These are phyloP conservation scores for Ectemnius cavifrons DNA, from an alignment of 2,888 invertebrate species.

Conservation along the genomic window DNA sequence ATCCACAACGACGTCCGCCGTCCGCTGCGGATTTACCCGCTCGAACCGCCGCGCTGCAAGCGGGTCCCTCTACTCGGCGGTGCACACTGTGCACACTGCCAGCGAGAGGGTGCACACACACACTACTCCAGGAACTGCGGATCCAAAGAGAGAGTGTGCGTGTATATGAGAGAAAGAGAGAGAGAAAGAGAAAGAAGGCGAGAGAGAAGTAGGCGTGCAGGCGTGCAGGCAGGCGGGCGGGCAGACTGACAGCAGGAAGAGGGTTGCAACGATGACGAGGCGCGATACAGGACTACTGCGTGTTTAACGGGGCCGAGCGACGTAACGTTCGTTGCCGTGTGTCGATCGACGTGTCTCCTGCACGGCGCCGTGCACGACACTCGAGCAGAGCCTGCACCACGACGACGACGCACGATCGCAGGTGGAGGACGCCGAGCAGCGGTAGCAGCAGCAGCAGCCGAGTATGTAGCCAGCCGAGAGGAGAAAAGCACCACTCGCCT, in stretches of 20 bases:
- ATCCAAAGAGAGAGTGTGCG: conserved; percentile 23
- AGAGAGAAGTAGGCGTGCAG: no score
- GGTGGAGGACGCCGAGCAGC: conserved; percentile 22
- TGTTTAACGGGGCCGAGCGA: no score
- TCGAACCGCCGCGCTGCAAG: not conserved
- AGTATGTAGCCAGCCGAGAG: conserved; percentile 8
- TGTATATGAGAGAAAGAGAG: not conserved
- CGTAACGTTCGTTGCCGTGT: no score
- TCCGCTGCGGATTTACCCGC: conserved; percentile 3
- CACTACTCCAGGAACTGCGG: not conserved
- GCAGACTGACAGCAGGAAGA: no score
- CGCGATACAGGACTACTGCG: no score
- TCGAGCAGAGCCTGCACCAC: conserved; percentile 15
- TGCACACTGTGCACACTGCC: conserved; percentile 28
- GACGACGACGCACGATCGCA: conserved; percentile 14
- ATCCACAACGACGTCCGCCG: not conserved
- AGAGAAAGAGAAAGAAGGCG: no score
- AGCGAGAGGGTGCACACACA: conserved; percentile 27
- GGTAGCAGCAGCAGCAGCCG: conserved; percentile 25
- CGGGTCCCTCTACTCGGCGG: no score
- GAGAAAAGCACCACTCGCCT: conserved; percentile 49
- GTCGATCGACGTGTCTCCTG: no score
- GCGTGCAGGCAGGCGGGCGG: no score
- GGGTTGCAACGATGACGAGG: no score
- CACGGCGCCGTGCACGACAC: no score